Evolutionary conservation across 2,113 vertebrate species (phyloP).

Genomic region (Saguinus imperator): DNA sequence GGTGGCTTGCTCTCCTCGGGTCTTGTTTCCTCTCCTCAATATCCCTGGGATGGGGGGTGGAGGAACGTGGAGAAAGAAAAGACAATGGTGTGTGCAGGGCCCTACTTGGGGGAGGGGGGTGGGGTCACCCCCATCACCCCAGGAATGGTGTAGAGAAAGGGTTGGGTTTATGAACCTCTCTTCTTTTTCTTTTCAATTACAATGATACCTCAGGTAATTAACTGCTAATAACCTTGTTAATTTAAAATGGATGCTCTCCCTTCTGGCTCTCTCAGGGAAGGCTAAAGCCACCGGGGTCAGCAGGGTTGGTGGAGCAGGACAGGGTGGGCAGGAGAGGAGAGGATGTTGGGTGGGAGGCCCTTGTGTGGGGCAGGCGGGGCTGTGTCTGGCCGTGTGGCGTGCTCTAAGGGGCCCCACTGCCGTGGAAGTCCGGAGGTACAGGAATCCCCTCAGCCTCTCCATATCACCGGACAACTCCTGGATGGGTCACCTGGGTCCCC

Average conservation of each 20-base stretch:
- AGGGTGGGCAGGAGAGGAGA: background rate
- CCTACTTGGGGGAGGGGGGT: accelerated
- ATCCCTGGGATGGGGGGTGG: background rate
- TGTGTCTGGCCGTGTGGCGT: background rate
- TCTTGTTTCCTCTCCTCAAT: background rate
- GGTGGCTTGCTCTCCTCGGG: slow-evolving; percentile 42
- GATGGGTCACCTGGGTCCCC: background rate
- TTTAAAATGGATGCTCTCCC: slow-evolving; percentile 81
- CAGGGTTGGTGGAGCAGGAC: background rate
- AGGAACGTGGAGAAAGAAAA: background rate
- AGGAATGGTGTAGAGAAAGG: background rate
- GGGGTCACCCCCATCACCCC: accelerated
- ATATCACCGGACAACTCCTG: background rate
- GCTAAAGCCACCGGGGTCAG: slow-evolving; percentile 61
- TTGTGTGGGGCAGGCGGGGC: background rate
- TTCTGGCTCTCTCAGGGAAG: slow-evolving; percentile 80
- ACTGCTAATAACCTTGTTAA: slow-evolving; percentile 84
- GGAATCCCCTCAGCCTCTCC: background rate
- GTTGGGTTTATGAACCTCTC: slow-evolving; percentile 66
- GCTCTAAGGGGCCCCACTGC: accelerated
- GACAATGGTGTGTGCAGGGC: background rate
- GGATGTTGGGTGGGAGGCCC: background rate
- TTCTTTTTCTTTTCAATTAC: slow-evolving; percentile 82
- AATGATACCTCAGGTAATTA: slow-evolving; percentile 80
- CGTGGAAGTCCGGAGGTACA: background rate